Percentiles rank a stretch among this genome's conserved stretches.
Conservation (phyloP, 2,797 vertebrate species). For the Netta rufina region DNA sequence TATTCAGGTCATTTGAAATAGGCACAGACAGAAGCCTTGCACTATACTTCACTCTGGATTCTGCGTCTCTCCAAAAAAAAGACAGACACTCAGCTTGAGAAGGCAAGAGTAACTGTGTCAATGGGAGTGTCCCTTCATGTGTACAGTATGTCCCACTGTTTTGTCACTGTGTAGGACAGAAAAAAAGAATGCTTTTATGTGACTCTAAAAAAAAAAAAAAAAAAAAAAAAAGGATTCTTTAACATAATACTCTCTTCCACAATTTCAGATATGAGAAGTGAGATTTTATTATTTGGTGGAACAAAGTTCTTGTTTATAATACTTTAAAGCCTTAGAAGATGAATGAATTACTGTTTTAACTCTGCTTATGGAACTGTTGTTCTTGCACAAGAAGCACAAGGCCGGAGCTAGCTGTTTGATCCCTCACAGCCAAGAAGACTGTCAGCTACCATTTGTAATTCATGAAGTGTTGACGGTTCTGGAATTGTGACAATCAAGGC, state of each 20-base stretch:
- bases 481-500: too few species aligned
- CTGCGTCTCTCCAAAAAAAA: background rate
- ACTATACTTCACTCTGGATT: background rate
- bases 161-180: accelerated
- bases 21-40: slow-evolving; percentile 11
- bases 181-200: background rate
- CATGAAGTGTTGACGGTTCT: too few species aligned
- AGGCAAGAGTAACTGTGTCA: background rate
- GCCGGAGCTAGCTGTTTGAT: background rate
- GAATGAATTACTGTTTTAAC: background rate
- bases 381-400: background rate
- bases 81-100: accelerated
- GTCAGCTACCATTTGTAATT: too few species aligned
- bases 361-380: background rate
- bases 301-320: background rate
- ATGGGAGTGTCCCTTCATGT: background rate
- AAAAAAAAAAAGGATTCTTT: background rate
- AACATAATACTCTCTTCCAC: background rate
- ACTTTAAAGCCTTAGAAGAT: background rate
- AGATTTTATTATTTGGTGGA: background rate
- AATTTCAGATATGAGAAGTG: background rate
- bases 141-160: background rate
- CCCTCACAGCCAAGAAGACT: background rate
- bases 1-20: slow-evolving; percentile 1
- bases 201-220: background rate